These are phyloP conservation scores for Chunga burmeisteri DNA, from an alignment of 2,113 vertebrate genomes.

Conservation along the genomic window DNA sequence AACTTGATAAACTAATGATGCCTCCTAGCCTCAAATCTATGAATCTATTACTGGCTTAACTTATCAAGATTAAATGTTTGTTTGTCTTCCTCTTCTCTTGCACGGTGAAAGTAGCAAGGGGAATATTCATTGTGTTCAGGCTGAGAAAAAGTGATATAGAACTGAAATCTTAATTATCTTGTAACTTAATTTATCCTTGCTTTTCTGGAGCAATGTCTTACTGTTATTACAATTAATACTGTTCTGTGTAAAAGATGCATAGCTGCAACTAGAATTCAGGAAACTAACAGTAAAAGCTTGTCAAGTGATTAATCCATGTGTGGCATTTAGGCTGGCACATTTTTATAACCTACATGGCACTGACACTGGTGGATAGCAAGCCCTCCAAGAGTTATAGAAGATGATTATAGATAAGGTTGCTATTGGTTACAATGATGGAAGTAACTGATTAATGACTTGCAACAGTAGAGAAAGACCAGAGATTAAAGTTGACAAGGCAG, in stretches of 20 bases:
- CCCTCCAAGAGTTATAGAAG: slow-evolving; percentile 11
- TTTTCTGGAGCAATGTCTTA: neutral
- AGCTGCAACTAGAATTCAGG: neutral
- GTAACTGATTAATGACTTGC: slow-evolving; percentile 50
- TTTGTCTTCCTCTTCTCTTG: neutral
- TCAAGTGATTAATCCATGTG: slow-evolving; percentile 35
- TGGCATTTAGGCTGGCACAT: slow-evolving; percentile 17
- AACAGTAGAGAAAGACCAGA: neutral
- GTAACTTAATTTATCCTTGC: neutral
- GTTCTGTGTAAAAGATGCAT: neutral
- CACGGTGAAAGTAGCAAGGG: neutral
- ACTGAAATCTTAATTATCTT: neutral
- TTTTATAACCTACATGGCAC: slow-evolving; percentile 33
- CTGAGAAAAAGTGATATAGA: neutral
- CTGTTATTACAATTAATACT: neutral
- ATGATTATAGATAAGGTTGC: slow-evolving; percentile 46
- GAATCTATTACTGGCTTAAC: neutral
- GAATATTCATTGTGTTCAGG: neutral
- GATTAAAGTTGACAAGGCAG: slow-evolving; percentile 14
- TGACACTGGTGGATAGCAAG: neutral
- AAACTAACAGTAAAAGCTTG: neutral
- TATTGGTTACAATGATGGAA: slow-evolving; percentile 30
- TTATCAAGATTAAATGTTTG: slow-evolving; percentile 8
- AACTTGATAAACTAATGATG: neutral
- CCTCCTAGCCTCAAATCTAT: neutral